Conservation (phyloP, 2,888 invertebrate genomes). For the Tribolium freemani region DNA sequence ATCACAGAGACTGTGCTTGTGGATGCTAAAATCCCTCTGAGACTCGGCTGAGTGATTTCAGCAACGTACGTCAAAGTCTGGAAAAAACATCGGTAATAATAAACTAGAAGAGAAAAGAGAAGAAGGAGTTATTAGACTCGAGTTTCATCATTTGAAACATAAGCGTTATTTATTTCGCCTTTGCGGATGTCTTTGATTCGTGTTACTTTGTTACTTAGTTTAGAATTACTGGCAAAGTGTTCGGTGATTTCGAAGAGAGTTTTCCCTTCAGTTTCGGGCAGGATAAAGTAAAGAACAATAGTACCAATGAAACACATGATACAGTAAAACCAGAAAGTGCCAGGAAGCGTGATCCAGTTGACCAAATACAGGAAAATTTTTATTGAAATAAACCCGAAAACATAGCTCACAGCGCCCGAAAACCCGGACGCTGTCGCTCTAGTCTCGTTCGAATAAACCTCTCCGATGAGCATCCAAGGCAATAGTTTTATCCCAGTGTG, state of each 20-base stretch:
- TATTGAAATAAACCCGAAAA: conserved; percentile 81
- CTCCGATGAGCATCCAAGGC: conserved; percentile 88
- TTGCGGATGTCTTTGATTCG: conserved; percentile 51
- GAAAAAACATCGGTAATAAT: conserved; percentile 42
- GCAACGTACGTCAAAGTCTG: conserved; percentile 87
- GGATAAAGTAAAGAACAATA: conserved; percentile 74
- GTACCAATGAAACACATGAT: conserved; percentile 74
- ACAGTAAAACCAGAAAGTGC: conserved; percentile 80
- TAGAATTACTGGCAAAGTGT: conserved; percentile 74
- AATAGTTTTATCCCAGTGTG: conserved; percentile 79
- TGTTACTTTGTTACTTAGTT: conserved; percentile 68
- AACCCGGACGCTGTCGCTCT: conserved; percentile 80
- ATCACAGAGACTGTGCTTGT: conserved; percentile 84
- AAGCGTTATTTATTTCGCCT: conserved; percentile 23
- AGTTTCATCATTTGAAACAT: conserved; percentile 20
- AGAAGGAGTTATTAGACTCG: not conserved
- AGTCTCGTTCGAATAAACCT: conserved; percentile 78
- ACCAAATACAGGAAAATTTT: conserved; percentile 80
- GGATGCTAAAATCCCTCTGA: conserved; percentile 81
- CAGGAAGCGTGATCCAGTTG: conserved; percentile 74
- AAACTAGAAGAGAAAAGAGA: not conserved
- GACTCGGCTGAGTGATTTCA: conserved; percentile 85
- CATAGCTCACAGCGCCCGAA: conserved; percentile 79
- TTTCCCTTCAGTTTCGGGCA: conserved; percentile 87
- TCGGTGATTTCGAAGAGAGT: conserved; percentile 78